A percentile compares a stretch with the other conserved stretches of the same genome.
Conservation (phyloP, 37 sponge, comb jelly and placozoan species). For the Cladorhizidae sp. region DNA sequence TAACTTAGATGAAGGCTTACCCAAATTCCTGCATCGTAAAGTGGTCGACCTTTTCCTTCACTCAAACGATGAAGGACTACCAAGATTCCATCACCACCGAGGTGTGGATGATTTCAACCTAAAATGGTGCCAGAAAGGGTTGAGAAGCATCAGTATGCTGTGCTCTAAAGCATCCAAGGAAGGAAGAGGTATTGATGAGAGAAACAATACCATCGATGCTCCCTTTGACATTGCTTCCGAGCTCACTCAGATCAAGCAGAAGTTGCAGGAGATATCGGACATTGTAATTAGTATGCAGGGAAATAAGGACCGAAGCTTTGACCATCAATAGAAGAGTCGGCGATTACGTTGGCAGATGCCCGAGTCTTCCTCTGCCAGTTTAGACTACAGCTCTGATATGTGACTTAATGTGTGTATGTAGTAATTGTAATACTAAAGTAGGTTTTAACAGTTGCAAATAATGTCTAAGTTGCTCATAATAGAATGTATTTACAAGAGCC, state of each 20-base stretch:
- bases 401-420: too few relatives aligned
- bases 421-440: too few relatives aligned
- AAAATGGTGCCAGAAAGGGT: too few relatives aligned
- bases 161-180: too few relatives aligned
- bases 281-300: background rate
- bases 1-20: conserved; percentile 39
- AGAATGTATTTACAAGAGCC: too few relatives aligned
- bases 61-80: conserved; percentile 19
- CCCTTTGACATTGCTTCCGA: background rate
- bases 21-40: background rate
- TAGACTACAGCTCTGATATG: too few relatives aligned
- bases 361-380: background rate
- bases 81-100: conserved; percentile 18
- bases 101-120: background rate
- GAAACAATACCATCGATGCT: background rate
- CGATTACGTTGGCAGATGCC: background rate
- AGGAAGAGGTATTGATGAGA: background rate
- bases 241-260: background rate
- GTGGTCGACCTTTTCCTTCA: background rate
- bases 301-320: background rate
- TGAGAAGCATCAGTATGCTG: too few relatives aligned
- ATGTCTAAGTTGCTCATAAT: too few relatives aligned
- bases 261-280: background rate
- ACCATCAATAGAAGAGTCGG: background rate
- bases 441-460: too few relatives aligned